Percentiles rank a stretch among this genome's conserved stretches.
phyloP scores from a whole-genome alignment of 2,888 invertebrate genomes.

The Caenorhabditis zanzibari region DNA sequence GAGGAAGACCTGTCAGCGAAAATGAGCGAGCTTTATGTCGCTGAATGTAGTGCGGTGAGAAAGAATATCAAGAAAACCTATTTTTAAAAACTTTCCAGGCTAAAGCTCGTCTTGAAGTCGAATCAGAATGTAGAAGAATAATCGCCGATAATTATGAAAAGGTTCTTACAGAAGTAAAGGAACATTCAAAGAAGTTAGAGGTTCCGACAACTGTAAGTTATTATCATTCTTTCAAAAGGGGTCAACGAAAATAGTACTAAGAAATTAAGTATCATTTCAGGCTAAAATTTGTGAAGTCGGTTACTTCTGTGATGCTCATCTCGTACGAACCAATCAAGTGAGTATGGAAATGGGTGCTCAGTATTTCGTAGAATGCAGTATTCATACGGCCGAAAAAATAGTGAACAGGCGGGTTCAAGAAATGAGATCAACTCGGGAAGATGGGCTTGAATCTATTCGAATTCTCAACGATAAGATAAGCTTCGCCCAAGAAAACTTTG shows the following conservation, averaged over 20 bases:
- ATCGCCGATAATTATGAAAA: slow-evolving; percentile 42
- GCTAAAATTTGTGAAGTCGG: slow-evolving; percentile 56
- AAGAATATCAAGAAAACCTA: not conserved
- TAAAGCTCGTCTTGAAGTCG: slow-evolving; percentile 40
- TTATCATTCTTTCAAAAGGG: too few relatives aligned
- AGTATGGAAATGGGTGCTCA: slow-evolving; percentile 43
- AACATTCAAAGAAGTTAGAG: slow-evolving; percentile 46
- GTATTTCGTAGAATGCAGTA: slow-evolving; percentile 46
- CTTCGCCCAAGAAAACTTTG: slow-evolving; percentile 37
- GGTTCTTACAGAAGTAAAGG: slow-evolving; percentile 2
- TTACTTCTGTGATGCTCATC: slow-evolving; percentile 57
- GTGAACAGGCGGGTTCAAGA: slow-evolving; percentile 28
- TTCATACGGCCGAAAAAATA: slow-evolving; percentile 46
- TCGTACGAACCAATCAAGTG: slow-evolving; percentile 50
- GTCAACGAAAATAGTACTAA: too few relatives aligned
- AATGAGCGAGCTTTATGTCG: slow-evolving; percentile 44
- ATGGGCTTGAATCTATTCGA: slow-evolving; percentile 38
- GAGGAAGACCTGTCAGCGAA: slow-evolving; percentile 25
- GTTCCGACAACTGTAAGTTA: slow-evolving; percentile 38
- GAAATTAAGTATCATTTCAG: slow-evolving; percentile 2
- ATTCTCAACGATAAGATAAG: slow-evolving; percentile 42
- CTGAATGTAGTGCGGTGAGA: slow-evolving; percentile 46
- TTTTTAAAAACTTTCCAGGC: slow-evolving; percentile 4
- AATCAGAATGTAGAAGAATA: slow-evolving; percentile 35
- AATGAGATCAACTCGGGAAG: slow-evolving; percentile 1